These are phyloP conservation scores for Troglohyphantes excavatus DNA, from an alignment of 2,888 invertebrate genomes.

Conservation along the genomic window DNA sequence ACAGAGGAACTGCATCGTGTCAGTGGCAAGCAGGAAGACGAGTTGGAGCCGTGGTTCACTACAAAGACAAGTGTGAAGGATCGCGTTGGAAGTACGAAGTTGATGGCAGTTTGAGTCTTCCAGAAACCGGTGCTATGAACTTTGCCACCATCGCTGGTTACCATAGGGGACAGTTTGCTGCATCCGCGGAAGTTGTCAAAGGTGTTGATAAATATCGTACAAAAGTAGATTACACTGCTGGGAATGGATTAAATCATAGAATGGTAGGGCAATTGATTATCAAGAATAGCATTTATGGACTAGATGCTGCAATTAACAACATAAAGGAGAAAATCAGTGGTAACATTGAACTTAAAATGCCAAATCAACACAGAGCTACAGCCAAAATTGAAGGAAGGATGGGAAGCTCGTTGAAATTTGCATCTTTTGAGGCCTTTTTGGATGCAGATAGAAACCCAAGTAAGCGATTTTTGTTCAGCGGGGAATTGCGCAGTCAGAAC, in stretches of 20 bases:
- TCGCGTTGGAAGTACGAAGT: slow-evolving; percentile 59
- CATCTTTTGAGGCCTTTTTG: slow-evolving; percentile 64
- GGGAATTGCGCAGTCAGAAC: slow-evolving; percentile 45
- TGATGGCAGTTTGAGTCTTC: slow-evolving; percentile 59
- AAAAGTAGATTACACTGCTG: slow-evolving; percentile 36
- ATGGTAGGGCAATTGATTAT: slow-evolving; percentile 21
- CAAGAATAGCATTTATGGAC: slow-evolving; percentile 44
- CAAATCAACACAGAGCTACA: slow-evolving; percentile 34
- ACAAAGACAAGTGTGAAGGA: slow-evolving; percentile 64
- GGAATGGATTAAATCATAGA: slow-evolving; percentile 57
- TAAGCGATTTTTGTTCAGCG: slow-evolving; percentile 63
- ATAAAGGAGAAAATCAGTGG: slow-evolving; percentile 50
- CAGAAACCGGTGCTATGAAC: slow-evolving; percentile 44
- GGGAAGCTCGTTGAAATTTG: slow-evolving; percentile 35
- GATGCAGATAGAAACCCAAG: slow-evolving; percentile 76
- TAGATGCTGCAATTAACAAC: slow-evolving; percentile 36
- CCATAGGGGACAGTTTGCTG: slow-evolving; percentile 45
- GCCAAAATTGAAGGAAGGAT: slow-evolving; percentile 59
- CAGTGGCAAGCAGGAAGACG: slow-evolving; percentile 68
- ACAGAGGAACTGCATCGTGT: slow-evolving; percentile 40
- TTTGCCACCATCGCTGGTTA: slow-evolving; percentile 24
- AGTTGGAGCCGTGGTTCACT: slow-evolving; percentile 36
- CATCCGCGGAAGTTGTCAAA: slow-evolving; percentile 34
- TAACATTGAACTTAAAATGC: slow-evolving; percentile 60
- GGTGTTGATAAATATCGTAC: slow-evolving; percentile 59